Evolutionary conservation across 2,888 invertebrate species (phyloP), one percentile per base, ranked within the genome.

Genomic region (Sphaeridia pumilis): DNA sequence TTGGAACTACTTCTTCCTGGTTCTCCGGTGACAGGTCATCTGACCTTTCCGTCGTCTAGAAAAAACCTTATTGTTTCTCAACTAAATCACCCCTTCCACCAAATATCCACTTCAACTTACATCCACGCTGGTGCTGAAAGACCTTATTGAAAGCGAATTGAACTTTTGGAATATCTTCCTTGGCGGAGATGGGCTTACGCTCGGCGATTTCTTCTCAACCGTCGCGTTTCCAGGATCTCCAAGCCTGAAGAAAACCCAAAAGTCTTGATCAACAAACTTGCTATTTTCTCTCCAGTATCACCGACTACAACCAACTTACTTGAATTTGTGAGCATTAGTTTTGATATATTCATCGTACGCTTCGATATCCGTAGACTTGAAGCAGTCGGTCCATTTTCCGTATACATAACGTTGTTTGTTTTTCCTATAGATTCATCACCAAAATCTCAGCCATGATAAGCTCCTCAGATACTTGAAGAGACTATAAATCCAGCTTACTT

Each of bases 361-460:
- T 0, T 73, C 67, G 17, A 81, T 76, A 63, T 83, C 80, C 65
- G 83, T 82, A 61, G 80, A 79, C 68, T 83, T 82, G 46, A 88
- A 77, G 67, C 76, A 81, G 66, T 88, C 86, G 4, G 90, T 88
- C 95, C 94, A 95, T 70, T 89, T 90, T 43, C 94, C 94, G 69
- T 92, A 92, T 12, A 94, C 72, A 67, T 83, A 89, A 52, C 81
- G 78, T n/a, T 87, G 67, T 67, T 85, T 87, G 67, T 80, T 83
- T 70, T 88, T 89, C 49, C 87, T 86, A 69, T n/a, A n/a, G n/a
- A n/a, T n/a, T n/a, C n/a, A n/a, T n/a, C n/a, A n/a, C n/a, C n/a
- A n/a, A n/a, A n/a, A n/a, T n/a, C n/a, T n/a, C n/a, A n/a, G n/a
- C n/a, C n/a, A n/a, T n/a, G n/a, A n/a, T n/a, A n/a, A n/a, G n/a